A percentile compares a stretch with the other conserved stretches of the same genome.
These are phyloP conservation scores for Emydocephalus ijimae DNA, from an alignment of 2,113 vertebrate species.

Conservation along the genomic window DNA sequence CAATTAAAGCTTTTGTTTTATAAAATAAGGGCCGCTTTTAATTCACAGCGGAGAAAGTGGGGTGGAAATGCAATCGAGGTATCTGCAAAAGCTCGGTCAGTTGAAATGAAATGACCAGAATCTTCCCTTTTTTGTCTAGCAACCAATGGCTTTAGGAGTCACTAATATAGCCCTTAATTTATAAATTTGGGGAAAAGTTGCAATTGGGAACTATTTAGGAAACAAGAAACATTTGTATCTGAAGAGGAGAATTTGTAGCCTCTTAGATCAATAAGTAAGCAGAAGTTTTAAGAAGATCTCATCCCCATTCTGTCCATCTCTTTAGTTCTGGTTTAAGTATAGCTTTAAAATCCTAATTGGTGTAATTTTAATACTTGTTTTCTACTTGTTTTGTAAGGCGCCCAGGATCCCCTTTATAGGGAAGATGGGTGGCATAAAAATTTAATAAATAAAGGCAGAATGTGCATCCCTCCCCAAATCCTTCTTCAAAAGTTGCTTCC, in stretches of 20 bases:
- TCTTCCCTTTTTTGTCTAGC: too few relatives aligned
- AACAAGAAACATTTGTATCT: neutral
- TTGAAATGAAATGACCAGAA: neutral
- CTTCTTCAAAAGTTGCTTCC: neutral
- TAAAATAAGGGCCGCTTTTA: neutral
- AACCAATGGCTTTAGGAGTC: neutral
- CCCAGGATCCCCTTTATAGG: neutral
- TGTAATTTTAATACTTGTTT: neutral
- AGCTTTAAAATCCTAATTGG: neutral
- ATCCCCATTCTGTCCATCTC: neutral
- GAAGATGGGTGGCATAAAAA: neutral
- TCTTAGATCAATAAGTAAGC: neutral
- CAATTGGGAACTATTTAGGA: neutral
- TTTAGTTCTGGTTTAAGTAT: neutral
- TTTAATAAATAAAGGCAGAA: neutral
- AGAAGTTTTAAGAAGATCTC: neutral
- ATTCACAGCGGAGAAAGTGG: neutral
- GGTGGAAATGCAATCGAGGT: neutral
- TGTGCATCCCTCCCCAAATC: neutral
- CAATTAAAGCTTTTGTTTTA: neutral
- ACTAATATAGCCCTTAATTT: neutral
- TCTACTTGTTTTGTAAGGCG: neutral
- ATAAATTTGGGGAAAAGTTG: neutral
- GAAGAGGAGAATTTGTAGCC: neutral
- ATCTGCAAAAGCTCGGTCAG: neutral